Evolutionary conservation across 2,888 invertebrate genomes (phyloP).

Genomic region (Allacma fusca): DNA sequence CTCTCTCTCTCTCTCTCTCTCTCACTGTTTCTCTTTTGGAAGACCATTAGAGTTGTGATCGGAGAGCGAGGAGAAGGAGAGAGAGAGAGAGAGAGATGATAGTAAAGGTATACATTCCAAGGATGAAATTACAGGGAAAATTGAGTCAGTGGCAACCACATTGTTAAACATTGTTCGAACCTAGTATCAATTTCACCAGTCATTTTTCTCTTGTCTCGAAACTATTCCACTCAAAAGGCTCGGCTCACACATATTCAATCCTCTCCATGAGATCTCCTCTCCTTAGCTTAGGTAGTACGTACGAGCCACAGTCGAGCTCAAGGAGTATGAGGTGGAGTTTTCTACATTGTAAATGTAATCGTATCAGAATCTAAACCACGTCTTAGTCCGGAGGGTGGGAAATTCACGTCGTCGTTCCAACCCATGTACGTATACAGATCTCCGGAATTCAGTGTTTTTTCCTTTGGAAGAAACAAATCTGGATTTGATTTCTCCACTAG

Average conservation of each 20-base stretch:
- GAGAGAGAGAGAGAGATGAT: background rate
- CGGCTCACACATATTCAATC: background rate
- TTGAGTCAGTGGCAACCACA: constrained; percentile 57
- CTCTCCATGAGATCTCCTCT: no score
- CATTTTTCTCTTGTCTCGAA: constrained; percentile 61
- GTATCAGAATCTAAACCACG: no score
- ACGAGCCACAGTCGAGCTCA: no score
- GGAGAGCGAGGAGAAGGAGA: background rate
- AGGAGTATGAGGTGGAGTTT: no score
- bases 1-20: no score
- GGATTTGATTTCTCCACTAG: constrained; percentile 6
- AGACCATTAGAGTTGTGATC: no score
- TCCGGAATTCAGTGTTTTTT: background rate
- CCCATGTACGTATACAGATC: no score
- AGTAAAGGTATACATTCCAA: constrained; percentile 54
- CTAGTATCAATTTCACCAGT: constrained; percentile 56
- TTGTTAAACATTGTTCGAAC: constrained; percentile 51
- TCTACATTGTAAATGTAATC: no score
- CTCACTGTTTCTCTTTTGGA: no score
- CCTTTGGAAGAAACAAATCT: background rate
- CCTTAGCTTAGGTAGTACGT: no score
- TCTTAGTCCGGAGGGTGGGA: no score
- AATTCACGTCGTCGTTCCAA: no score
- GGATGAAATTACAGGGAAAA: constrained; percentile 61
- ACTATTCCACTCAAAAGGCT: constrained; percentile 52